Conservation (phyloP, 30 jellyfish, hydroid and myxozoan species). For the Catostylus mosaicus region DNA sequence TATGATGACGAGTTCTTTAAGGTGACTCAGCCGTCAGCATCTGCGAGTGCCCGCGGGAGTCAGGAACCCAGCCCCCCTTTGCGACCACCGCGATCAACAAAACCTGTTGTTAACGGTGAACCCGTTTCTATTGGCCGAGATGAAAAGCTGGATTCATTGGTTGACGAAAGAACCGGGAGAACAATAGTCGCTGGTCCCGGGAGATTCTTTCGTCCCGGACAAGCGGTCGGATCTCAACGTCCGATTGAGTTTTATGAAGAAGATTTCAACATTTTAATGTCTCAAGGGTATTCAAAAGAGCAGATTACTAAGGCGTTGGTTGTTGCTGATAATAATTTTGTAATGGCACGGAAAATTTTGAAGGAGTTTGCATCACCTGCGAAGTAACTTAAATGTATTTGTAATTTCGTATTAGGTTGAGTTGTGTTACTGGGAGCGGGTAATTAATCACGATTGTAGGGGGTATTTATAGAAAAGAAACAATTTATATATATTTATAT, state of each 20-base stretch:
- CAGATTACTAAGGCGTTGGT: conserved; percentile 80
- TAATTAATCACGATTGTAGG: too few relatives aligned
- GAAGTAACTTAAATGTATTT: conserved; percentile 4
- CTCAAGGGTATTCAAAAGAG: conserved; percentile 93
- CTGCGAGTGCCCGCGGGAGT: neutral
- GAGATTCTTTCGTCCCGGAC: conserved; percentile 69
- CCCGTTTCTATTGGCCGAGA: conserved; percentile 19
- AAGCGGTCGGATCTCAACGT: conserved; percentile 26
- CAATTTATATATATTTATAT: too few relatives aligned
- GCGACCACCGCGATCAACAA: conserved; percentile 41
- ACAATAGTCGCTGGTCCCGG: conserved; percentile 81
- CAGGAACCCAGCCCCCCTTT: conserved; percentile 12
- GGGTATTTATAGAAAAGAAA: too few relatives aligned
- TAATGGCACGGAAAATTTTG: conserved; percentile 86
- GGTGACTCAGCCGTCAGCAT: neutral
- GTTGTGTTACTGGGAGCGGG: too few relatives aligned
- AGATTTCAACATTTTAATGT: conserved; percentile 77
- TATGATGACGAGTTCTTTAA: conserved; percentile 60
- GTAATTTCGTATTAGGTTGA: neutral
- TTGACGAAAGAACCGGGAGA: conserved; percentile 70
- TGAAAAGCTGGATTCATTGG: conserved; percentile 43
- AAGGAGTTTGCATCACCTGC: conserved; percentile 81
- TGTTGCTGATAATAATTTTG: conserved; percentile 84
- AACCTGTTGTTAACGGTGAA: conserved; percentile 25
- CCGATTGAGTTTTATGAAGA: conserved; percentile 79